Percentiles rank a stretch among this genome's conserved stretches.
Evolutionary conservation across 2,888 invertebrate species (phyloP).

Genomic region (Aricia artaxerxes): DNA sequence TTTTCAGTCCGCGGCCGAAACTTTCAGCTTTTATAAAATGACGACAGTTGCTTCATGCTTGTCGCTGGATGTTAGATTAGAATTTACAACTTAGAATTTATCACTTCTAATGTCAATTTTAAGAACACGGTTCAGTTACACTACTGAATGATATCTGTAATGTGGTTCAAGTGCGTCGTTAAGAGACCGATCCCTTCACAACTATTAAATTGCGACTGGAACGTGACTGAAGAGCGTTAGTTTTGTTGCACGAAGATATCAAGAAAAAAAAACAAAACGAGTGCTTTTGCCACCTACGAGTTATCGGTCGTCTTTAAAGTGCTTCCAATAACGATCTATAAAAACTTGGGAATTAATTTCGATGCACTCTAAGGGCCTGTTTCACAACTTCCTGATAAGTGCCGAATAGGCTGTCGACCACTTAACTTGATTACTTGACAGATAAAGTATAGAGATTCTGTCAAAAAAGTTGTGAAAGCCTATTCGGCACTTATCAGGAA

Average conservation of each 20-base stretch:
- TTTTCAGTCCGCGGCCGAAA: too few species aligned
- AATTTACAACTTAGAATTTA: too few species aligned
- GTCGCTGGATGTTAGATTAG: too few species aligned
- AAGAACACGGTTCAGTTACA: background rate
- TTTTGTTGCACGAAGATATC: constrained; percentile 7
- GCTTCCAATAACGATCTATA: background rate
- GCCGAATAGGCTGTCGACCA: too few species aligned
- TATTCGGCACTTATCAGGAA: too few species aligned
- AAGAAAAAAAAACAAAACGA: background rate
- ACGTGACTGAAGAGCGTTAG: constrained; percentile 28
- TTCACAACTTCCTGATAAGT: too few species aligned
- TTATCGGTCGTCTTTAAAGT: background rate
- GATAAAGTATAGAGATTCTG: too few species aligned
- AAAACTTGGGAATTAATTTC: background rate
- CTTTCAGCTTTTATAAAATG: too few species aligned
- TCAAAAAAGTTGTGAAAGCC: too few species aligned
- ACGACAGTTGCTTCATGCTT: too few species aligned
- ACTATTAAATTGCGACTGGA: background rate
- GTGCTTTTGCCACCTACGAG: constrained; percentile 10
- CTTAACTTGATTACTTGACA: too few species aligned
- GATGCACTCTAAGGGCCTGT: too few species aligned
- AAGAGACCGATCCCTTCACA: constrained; percentile 5
- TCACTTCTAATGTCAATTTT: background rate
- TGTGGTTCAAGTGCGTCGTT: constrained; percentile 8
- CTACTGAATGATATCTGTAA: background rate